Evolutionary conservation across 2,113 vertebrate genomes (phyloP).

Genomic region (Gadus macrocephalus): DNA sequence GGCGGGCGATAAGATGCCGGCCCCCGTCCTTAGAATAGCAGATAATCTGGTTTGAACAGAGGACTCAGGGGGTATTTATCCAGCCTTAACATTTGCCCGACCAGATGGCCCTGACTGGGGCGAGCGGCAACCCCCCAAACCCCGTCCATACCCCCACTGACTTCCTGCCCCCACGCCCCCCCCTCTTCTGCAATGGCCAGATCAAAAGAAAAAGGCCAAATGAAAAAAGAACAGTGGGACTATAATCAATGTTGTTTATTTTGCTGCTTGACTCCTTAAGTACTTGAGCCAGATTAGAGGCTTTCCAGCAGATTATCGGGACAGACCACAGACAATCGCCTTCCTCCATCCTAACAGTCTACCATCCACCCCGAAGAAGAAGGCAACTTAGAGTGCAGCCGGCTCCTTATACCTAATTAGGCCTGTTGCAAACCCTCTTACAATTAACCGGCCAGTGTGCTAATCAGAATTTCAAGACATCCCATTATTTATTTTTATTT

Average conservation of each 20-base stretch:
- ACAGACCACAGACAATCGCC: constrained; percentile 79
- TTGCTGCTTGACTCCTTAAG: constrained; percentile 85
- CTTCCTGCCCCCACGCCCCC: background rate
- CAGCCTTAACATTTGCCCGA: constrained; percentile 76
- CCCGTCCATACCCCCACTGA: background rate
- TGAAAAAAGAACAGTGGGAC: constrained; percentile 72
- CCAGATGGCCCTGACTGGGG: constrained; percentile 75
- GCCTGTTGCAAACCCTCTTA: constrained; percentile 73
- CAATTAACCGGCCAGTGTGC: constrained; percentile 79
- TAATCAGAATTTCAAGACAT: constrained; percentile 72
- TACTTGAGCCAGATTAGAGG: constrained; percentile 80
- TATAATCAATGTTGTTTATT: constrained; percentile 88
- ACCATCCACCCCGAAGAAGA: constrained; percentile 61
- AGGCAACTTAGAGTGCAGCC: constrained; percentile 74
- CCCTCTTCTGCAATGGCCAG: constrained; percentile 41
- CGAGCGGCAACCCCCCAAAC: constrained; percentile 38
- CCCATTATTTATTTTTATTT: background rate
- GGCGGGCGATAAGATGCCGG: constrained; percentile 61
- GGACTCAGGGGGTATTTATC: constrained; percentile 72
- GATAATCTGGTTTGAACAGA: constrained; percentile 75
- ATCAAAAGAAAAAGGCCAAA: constrained; percentile 4
- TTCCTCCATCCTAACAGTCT: constrained; percentile 78
- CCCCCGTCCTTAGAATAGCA: constrained; percentile 69
- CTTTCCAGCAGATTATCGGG: constrained; percentile 82
- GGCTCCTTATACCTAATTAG: constrained; percentile 83